Conservation (phyloP, 2,113 vertebrate genomes). For the Engystomops pustulosus region DNA sequence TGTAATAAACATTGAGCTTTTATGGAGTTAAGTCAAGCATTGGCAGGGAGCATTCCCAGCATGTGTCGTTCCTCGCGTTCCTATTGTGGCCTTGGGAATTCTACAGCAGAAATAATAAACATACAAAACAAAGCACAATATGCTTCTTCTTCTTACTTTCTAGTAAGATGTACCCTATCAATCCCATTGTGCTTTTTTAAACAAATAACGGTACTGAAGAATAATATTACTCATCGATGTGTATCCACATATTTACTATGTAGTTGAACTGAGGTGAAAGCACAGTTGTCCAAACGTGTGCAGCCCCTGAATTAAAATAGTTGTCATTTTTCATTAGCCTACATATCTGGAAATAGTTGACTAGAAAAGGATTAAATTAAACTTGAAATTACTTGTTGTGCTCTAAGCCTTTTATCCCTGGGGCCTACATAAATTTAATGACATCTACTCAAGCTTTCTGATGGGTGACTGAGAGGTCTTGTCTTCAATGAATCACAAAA, state of each 20-base stretch:
- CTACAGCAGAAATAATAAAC: not conserved
- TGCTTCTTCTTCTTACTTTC: not conserved
- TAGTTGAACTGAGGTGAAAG: not conserved
- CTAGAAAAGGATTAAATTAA: slow-evolving; percentile 15
- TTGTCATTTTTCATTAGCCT: slow-evolving; percentile 11
- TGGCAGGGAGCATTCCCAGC: not conserved
- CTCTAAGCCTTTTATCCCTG: slow-evolving; percentile 13
- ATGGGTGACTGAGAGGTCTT: slow-evolving; percentile 3
- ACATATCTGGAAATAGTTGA: slow-evolving; percentile 23
- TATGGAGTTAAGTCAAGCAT: not conserved
- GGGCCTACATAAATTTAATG: slow-evolving; percentile 17
- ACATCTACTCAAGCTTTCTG: not conserved
- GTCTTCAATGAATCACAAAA: slow-evolving; percentile 45
- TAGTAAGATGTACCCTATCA: not conserved
- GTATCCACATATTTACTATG: not conserved
- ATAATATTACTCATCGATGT: slow-evolving; percentile 5
- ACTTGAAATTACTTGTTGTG: slow-evolving; percentile 48
- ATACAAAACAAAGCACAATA: not conserved
- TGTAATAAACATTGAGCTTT: not conserved
- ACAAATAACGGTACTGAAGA: too few relatives aligned
- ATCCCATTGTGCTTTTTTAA: not conserved
- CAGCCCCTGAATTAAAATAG: slow-evolving; percentile 1
- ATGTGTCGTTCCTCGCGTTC: not conserved
- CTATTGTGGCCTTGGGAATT: not conserved
- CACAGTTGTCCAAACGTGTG: slow-evolving; percentile 1